Conservation (phyloP, 1,140 invertebrate genomes). For the Meloidogyne chitwoodi region DNA sequence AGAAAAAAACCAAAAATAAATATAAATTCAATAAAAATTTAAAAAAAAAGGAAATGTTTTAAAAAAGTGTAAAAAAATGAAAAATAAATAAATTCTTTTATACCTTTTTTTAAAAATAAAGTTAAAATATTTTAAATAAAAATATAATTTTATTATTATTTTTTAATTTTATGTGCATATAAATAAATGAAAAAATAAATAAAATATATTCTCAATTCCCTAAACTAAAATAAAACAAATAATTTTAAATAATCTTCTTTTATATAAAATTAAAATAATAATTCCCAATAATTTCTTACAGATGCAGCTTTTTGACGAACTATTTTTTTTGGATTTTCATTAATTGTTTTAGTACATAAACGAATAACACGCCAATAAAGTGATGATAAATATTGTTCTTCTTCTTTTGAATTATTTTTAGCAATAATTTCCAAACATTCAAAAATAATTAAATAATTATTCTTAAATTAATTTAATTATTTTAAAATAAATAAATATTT, state of each 20-base stretch:
- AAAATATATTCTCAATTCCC: neutral
- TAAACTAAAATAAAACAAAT: neutral
- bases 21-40: too few species aligned
- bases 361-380: neutral
- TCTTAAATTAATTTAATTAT: neutral
- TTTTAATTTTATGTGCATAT: too few species aligned
- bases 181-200: neutral
- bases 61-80: too few species aligned
- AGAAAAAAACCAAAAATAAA: too few species aligned
- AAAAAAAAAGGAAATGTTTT: too few species aligned
- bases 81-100: too few species aligned
- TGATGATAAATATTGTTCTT: neutral
- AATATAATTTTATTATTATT: too few species aligned
- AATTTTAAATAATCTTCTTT: neutral
- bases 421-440: neutral
- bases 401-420: too few species aligned
- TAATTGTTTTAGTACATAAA: neutral
- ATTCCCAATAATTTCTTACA: slow-evolving; percentile 2
- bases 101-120: too few species aligned
- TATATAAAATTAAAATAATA: neutral
- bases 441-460: neutral
- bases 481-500: neutral
- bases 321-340: slow-evolving; percentile 4
- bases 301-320: neutral
- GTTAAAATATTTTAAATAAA: too few species aligned